Base-by-base conservation (phyloP, 2,888 invertebrate genomes). In the Lasioglossum zephyrum region DNA sequence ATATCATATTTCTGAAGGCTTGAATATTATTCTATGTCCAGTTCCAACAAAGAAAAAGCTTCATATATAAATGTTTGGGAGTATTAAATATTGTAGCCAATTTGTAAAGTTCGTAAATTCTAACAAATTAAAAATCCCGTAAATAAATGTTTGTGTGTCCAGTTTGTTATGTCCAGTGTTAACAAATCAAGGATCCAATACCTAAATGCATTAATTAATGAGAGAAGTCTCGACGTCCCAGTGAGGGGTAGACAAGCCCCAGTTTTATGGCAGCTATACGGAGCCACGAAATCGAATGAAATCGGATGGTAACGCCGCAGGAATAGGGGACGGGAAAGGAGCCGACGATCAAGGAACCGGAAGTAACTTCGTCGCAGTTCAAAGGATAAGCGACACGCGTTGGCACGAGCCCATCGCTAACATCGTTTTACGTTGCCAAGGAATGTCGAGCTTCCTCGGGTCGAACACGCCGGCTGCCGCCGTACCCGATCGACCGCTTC, bases 321-420 rank as follows among this genome's bases (percentile, higher is more conserved):
- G 57, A 4, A 18, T 18, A 16, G 66, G 36, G 36, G 16, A 31
- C 2, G 9, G 53, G 36, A 44, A 44, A 72, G 66, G 36, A 53
- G 26, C 44, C 9, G 60, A 44, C 57, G 69, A 73, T 74, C 66
- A 9, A 70, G 74, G 69, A 70, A 66, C 60, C 72, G 77, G 66
- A 74, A 77, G 83, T 72, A 80, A 85, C 78, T 82, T 77, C 53
- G 73, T 83, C 73, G 73, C 74, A 31, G 66, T 47, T 79, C 82
- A 76, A 87, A 86, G 90, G 86, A 80, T 82, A 83, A 88, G 82
- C 82, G 81, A 81, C 87, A 72, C 77, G 79, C 73, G 81, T 86
- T 90, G 92, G 90, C 89, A 86, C 77, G 49, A 76, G 74, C 60
- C 86, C 88, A 91, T 83, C 72, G 73, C 74, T 77, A 84, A 84